Conservation (phyloP, 2,797 vertebrate genomes). For the Rallus crepitans region DNA sequence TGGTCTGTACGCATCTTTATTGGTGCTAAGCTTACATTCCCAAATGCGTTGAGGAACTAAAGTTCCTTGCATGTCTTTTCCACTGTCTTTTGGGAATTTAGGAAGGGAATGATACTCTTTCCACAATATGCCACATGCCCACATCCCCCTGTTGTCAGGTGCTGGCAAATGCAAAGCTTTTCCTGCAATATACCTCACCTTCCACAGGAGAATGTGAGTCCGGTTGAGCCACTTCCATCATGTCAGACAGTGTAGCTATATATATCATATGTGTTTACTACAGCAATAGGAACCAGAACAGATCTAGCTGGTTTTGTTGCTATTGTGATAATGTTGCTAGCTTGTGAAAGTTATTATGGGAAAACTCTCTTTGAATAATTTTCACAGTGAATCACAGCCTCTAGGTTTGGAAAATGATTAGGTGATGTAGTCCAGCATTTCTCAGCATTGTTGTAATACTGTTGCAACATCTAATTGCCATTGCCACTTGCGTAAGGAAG, state of each 20-base stretch:
- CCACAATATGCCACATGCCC: not conserved
- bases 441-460: not conserved
- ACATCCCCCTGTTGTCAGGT: not conserved
- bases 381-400: not conserved
- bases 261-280: not conserved
- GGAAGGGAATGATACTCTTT: not conserved
- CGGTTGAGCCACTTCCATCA: not conserved
- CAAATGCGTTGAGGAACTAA: not conserved
- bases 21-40: not conserved
- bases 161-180: not conserved
- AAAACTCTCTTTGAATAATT: constrained; percentile 1
- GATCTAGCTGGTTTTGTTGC: constrained; percentile 17
- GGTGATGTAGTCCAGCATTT: not conserved
- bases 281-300: not conserved
- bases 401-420: not conserved
- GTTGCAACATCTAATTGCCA: not conserved
- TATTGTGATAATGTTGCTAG: not conserved
- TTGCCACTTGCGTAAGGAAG: not conserved
- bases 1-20: not conserved
- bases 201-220: not conserved
- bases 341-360: not conserved
- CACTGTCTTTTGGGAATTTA: not conserved
- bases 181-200: not conserved
- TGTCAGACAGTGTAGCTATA: not conserved
- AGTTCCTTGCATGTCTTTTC: not conserved